Conservation (phyloP, 2,888 invertebrate genomes). For the Schizotus pectinicornis region DNA sequence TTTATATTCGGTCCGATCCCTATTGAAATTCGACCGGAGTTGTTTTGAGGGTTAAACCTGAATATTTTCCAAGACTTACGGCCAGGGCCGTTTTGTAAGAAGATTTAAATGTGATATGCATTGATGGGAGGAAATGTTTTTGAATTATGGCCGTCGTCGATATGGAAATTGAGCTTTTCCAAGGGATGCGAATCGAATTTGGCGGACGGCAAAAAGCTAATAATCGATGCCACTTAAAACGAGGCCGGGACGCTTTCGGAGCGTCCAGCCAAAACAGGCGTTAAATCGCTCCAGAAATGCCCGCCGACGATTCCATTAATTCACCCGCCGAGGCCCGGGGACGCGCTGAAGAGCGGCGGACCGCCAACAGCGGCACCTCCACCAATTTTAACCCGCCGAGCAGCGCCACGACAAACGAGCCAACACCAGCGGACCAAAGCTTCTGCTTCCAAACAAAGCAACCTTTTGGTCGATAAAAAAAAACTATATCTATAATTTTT, state of each 20-base stretch:
- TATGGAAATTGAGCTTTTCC: constrained; percentile 6
- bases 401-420: too few species aligned
- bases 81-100: neutral
- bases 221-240: constrained; percentile 8
- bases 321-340: too few species aligned
- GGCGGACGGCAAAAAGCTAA: neutral
- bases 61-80: constrained; percentile 15
- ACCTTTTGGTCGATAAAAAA: too few species aligned
- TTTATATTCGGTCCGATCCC: constrained; percentile 42
- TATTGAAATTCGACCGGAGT: constrained; percentile 40
- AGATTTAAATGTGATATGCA: neutral
- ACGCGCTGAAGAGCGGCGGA: too few species aligned
- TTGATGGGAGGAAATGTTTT: too few species aligned
- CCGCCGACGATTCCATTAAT: too few species aligned
- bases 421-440: too few species aligned
- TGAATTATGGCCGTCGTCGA: neutral
- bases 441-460: too few species aligned
- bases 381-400: too few species aligned
- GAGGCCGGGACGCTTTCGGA: neutral
- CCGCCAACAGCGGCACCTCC: too few species aligned
- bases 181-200: neutral
- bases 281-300: constrained; percentile 1
- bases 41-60: constrained; percentile 33
- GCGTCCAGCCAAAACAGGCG: neutral
- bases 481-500: too few species aligned